These are phyloP conservation scores for Microcebus tavaratra DNA, from an alignment of 2,113 vertebrate genomes.

Conservation along the genomic window DNA sequence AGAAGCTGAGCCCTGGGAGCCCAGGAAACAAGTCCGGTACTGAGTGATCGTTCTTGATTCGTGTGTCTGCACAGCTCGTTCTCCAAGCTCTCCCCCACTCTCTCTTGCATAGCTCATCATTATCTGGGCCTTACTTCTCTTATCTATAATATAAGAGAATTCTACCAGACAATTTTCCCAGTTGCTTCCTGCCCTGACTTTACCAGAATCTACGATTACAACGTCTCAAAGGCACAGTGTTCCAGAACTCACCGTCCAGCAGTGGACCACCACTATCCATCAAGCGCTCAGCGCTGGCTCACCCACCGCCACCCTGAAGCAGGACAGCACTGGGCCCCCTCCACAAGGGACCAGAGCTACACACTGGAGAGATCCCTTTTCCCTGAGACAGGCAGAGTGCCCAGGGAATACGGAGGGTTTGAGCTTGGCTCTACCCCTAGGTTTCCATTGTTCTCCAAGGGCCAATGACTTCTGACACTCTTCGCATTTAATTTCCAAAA, in stretches of 20 bases:
- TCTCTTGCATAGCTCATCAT: neutral
- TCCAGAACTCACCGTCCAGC: neutral
- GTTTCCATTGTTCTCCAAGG: slow-evolving; percentile 10
- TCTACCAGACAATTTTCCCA: neutral
- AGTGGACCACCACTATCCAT: fast-evolving
- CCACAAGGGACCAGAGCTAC: neutral
- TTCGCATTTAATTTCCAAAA: slow-evolving; percentile 25
- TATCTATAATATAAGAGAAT: neutral
- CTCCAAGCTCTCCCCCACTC: neutral
- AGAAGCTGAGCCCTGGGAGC: neutral
- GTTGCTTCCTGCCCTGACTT: neutral
- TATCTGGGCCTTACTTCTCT: neutral
- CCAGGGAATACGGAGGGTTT: neutral
- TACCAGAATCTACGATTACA: neutral
- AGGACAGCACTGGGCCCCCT: neutral
- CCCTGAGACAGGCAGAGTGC: neutral
- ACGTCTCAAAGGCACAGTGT: neutral
- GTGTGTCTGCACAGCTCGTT: neutral
- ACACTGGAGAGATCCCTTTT: neutral
- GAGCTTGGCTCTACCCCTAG: neutral
- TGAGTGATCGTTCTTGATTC: neutral
- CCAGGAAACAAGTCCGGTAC: neutral
- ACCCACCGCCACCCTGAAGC: neutral
- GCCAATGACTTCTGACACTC: neutral
- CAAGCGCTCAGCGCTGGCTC: neutral